These are phyloP conservation scores for Anarsia innoxiella DNA, from an alignment of 2,888 invertebrate species.

Conservation along the genomic window DNA sequence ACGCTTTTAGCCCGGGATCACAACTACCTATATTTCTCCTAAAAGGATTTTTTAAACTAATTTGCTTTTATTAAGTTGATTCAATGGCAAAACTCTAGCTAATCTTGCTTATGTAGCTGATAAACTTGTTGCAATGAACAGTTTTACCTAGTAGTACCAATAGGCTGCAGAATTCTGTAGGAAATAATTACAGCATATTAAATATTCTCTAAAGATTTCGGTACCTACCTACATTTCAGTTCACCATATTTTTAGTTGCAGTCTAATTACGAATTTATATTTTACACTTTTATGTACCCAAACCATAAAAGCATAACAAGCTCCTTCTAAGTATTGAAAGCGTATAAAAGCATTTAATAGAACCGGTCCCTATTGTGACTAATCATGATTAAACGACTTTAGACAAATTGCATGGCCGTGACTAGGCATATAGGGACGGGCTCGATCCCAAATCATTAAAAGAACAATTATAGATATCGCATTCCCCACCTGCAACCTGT, in stretches of 20 bases:
- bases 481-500: constrained; percentile 70
- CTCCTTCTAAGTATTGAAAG: constrained; percentile 51
- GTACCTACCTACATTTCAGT: no score
- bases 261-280: no score
- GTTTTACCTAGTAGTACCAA: no score
- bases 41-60: constrained; percentile 60
- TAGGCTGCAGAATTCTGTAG: no score
- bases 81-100: no score
- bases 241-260: no score
- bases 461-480: constrained; percentile 74
- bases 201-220: no score
- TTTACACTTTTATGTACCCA: no score
- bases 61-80: constrained; percentile 64
- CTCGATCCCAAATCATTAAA: constrained; percentile 71
- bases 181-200: no score
- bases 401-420: constrained; percentile 75
- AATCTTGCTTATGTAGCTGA: no score
- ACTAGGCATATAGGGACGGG: constrained; percentile 66
- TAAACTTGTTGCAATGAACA: no score
- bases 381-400: constrained; percentile 75
- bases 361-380: constrained; percentile 69
- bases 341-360: constrained; percentile 62
- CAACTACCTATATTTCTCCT: constrained; percentile 45
- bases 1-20: constrained; percentile 72
- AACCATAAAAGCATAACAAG: constrained; percentile 40